Evolutionary conservation across 1,140 invertebrate species (phyloP), one percentile per base, ranked within the genome.

Genomic region (Zaprionus ghesquierei): DNA sequence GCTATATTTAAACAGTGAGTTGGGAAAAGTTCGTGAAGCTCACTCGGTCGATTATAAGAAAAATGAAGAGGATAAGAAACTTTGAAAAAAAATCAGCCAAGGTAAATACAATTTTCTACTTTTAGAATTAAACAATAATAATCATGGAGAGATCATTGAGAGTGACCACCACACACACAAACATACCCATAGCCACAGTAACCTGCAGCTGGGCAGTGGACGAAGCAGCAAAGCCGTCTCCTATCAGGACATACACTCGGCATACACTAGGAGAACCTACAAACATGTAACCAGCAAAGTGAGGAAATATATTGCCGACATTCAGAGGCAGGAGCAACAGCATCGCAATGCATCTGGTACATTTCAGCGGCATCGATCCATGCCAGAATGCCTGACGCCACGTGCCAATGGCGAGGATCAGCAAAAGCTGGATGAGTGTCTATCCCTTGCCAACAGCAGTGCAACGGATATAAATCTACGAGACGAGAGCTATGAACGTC

Each of bases 281-380:
- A 62, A 77, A 55, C 90, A 91, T 31, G 90, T 91, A 5, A 73
- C 74, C n/a, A 91, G 90, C 54, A 91, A 91, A 68, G 90, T 91
- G 27, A 60, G 60, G 13, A 81, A 92, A 64, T 91, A 91, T 33
- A 91, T 91, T 41, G 73, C 77, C 8, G 85, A 85, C 1, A 76
- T 91, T 1, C 56, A 90, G 1, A 64, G 61, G 2, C 51, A 71
- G 49, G 71, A 79, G 9, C 50, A 89, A 13, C 58, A 77, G 18
- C 64, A 70, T 4, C 70, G 77, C 25, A 75, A n/a, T 38, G 2
- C 60, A 0, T 1, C 46, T 2, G 33, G 50, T n/a, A 29, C 68
- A 12, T 75, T 90, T 38, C 79, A 91, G 22, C 71, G 89, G 6
- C 90, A 91, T 56, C 70, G 77, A 18, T 91, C 90, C 2, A 77